These are phyloP conservation scores for Heliconius nattereri DNA, from an alignment of 1,140 invertebrate species.

Conservation along the genomic window DNA sequence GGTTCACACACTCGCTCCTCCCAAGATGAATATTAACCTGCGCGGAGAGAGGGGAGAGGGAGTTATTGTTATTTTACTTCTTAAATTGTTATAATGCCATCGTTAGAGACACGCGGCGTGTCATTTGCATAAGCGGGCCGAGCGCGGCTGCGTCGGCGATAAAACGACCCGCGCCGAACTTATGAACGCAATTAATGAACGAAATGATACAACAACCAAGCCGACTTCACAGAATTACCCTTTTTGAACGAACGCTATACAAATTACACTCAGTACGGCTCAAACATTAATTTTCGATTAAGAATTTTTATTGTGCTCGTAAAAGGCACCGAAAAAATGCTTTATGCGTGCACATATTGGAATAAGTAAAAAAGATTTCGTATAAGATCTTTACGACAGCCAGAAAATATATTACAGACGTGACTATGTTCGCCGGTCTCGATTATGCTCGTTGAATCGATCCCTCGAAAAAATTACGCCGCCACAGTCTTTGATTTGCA, in stretches of 20 bases:
- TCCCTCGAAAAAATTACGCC: slow-evolving; percentile 62
- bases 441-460: slow-evolving; percentile 60
- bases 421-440: slow-evolving; percentile 64
- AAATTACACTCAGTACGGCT: slow-evolving; percentile 40
- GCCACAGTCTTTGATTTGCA: slow-evolving; percentile 67
- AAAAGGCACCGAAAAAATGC: slow-evolving; percentile 52
- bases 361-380: slow-evolving; percentile 72
- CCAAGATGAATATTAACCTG: slow-evolving; percentile 47
- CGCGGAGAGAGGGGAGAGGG: slow-evolving; percentile 33
- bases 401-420: slow-evolving; percentile 70
- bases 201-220: slow-evolving; percentile 64
- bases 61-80: slow-evolving; percentile 75
- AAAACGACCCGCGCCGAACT: slow-evolving; percentile 64
- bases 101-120: slow-evolving; percentile 68
- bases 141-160: slow-evolving; percentile 61
- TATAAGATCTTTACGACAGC: slow-evolving; percentile 70
- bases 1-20: slow-evolving; percentile 17
- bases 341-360: slow-evolving; percentile 63
- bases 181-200: slow-evolving; percentile 73
- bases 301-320: slow-evolving; percentile 62
- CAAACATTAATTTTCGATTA: slow-evolving; percentile 67
- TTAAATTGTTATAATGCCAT: slow-evolving; percentile 75
- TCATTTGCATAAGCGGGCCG: slow-evolving; percentile 68
- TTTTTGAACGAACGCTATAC: slow-evolving; percentile 51
- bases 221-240: slow-evolving; percentile 54